Percentiles rank a stretch among this genome's conserved stretches.
Conservation (phyloP, 92 coral and sea anemone genomes). For the Isaurus tuberculatus region DNA sequence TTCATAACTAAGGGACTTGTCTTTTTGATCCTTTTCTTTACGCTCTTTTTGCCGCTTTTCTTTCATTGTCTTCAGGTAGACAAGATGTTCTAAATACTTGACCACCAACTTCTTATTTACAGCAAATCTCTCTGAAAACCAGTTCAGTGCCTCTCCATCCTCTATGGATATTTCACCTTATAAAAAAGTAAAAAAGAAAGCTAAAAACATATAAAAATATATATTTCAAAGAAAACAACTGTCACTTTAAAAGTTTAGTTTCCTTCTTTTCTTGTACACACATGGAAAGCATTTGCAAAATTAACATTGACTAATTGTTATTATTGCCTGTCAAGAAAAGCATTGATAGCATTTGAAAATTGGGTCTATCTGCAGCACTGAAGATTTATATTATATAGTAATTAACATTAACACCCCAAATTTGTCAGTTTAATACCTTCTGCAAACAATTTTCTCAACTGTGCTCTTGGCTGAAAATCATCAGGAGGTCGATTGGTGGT, state of each 20-base stretch:
- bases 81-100: not conserved
- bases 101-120: not conserved
- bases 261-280: not conserved
- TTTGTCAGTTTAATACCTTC: no score
- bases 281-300: not conserved
- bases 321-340: no score
- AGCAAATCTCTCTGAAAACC: constrained; percentile 8
- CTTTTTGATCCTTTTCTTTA: not conserved
- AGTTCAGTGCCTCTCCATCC: constrained; percentile 1
- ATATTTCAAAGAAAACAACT: not conserved
- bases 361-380: no score
- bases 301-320: not conserved
- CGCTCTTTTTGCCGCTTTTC: not conserved
- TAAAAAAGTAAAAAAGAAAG: not conserved
- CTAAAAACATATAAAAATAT: not conserved
- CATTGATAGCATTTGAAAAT: no score
- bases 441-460: no score
- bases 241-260: not conserved
- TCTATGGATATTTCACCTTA: not conserved
- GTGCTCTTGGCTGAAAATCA: no score
- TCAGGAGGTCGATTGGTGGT: no score
- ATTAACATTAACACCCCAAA: no score
- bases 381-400: no score
- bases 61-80: not conserved
- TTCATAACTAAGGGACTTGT: not conserved